These are phyloP conservation scores for Chrysopilus asiliformis DNA, from an alignment of 2,888 invertebrate species.

Conservation along the genomic window DNA sequence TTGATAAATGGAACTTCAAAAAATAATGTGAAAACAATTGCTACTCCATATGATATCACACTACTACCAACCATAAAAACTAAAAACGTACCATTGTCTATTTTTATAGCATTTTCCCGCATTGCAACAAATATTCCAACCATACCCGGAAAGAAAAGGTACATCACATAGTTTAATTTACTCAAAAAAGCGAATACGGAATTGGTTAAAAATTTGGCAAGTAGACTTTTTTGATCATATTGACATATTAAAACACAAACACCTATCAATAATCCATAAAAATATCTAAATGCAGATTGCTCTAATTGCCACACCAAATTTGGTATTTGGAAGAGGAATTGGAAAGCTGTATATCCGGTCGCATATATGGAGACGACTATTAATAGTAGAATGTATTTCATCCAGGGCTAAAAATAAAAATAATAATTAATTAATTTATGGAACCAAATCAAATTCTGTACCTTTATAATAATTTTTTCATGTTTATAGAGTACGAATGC, in stretches of 20 bases:
- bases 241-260: background rate
- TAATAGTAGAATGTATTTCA: too few relatives aligned
- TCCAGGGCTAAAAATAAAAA: too few relatives aligned
- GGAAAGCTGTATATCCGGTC: too few relatives aligned
- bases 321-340: background rate
- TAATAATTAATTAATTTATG: too few relatives aligned
- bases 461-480: too few relatives aligned
- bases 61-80: background rate
- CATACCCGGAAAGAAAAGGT: background rate
- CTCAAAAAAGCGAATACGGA: background rate
- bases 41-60: background rate
- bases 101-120: background rate
- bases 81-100: background rate
- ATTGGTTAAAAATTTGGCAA: background rate
- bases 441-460: too few relatives aligned
- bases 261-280: background rate
- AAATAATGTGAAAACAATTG: background rate
- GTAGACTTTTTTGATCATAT: background rate
- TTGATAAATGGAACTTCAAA: background rate
- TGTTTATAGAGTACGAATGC: background rate
- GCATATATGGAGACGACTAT: too few relatives aligned
- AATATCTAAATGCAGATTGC: background rate
- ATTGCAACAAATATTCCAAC: background rate
- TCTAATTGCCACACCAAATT: background rate
- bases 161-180: background rate